These are phyloP conservation scores for Grallaria varia DNA, from an alignment of 2,113 vertebrate species.

Conservation along the genomic window DNA sequence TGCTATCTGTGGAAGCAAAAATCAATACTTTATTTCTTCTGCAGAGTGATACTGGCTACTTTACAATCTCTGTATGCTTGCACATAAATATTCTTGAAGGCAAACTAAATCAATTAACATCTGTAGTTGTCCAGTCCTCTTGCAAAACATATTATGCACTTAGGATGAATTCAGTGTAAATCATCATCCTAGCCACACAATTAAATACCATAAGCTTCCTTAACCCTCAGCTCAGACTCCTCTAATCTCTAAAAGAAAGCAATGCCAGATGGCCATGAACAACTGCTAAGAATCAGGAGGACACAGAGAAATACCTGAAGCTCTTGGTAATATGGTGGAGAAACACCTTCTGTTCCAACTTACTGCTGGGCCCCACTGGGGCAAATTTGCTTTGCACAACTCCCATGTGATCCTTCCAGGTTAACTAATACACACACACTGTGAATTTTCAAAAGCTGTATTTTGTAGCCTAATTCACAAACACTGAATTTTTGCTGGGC, in stretches of 20 bases:
- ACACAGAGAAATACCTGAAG: slow-evolving; percentile 65
- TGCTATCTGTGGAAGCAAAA: not conserved
- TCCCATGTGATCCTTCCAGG: not conserved
- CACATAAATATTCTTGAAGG: not conserved
- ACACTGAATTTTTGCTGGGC: not conserved
- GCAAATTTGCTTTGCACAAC: not conserved
- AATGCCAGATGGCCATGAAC: slow-evolving; percentile 80
- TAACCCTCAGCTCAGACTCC: slow-evolving; percentile 71
- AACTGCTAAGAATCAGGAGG: slow-evolving; percentile 76
- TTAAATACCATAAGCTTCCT: slow-evolving; percentile 74
- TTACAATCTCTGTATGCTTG: not conserved
- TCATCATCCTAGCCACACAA: slow-evolving; percentile 48
- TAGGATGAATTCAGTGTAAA: slow-evolving; percentile 49
- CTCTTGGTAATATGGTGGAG: slow-evolving; percentile 1
- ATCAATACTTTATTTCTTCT: not conserved
- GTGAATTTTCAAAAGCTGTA: not conserved
- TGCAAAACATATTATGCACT: slow-evolving; percentile 43
- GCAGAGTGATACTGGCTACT: not conserved
- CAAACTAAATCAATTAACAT: not conserved
- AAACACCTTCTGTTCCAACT: slow-evolving; percentile 8
- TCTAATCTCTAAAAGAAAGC: slow-evolving; percentile 81
- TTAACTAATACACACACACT: not conserved
- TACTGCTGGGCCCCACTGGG: not conserved
- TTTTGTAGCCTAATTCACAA: not conserved
- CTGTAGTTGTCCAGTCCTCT: not conserved